These are phyloP conservation scores for Pedionomus torquatus DNA, from an alignment of 2,113 vertebrate genomes.

Conservation along the genomic window DNA sequence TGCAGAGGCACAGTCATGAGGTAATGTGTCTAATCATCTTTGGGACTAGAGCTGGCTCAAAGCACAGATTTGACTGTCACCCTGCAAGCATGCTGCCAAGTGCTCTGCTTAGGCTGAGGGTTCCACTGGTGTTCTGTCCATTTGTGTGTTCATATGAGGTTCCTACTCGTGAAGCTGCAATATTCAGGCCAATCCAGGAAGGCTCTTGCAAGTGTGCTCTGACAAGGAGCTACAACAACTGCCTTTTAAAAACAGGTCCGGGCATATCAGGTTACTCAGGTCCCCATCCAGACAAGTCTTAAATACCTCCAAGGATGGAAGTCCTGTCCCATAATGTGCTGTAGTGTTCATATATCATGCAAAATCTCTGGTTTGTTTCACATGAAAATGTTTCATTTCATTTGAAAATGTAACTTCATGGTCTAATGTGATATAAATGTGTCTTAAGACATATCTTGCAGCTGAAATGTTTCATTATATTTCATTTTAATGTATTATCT, in stretches of 20 bases:
- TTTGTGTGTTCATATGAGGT: rapidly evolving
- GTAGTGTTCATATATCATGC: background rate
- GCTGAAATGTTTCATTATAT: background rate
- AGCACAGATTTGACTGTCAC: background rate
- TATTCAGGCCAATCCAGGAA: background rate
- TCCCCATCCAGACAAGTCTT: background rate
- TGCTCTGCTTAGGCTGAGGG: background rate
- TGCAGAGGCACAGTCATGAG: background rate
- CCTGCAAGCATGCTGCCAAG: background rate
- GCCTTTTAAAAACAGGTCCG: background rate
- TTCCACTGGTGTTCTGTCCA: background rate
- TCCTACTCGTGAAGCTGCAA: background rate
- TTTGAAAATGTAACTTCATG: background rate
- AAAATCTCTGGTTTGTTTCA: background rate
- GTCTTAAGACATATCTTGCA: background rate
- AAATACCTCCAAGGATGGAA: background rate
- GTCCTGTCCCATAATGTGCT: background rate
- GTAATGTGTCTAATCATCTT: background rate
- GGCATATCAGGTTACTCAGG: background rate
- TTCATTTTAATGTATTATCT: background rate
- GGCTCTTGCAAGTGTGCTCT: background rate
- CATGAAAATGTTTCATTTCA: background rate
- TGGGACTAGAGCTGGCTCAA: background rate
- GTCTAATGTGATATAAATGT: background rate
- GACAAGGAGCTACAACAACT: background rate